Conservation (phyloP, 2,113 vertebrate species). For the Xerus inauris region DNA sequence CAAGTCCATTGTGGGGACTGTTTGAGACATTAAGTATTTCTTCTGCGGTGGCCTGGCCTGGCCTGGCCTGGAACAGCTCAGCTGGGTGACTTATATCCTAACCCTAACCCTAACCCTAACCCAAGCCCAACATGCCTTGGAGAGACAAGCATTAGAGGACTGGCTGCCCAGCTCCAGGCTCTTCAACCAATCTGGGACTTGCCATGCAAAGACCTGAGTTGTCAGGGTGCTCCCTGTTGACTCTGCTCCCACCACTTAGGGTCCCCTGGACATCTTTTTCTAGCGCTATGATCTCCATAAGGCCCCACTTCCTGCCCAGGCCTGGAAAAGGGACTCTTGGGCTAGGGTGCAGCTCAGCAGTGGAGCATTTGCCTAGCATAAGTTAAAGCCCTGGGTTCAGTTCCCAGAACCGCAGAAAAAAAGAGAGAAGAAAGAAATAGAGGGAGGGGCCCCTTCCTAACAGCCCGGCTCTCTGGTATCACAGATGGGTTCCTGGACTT, state of each 20-base stretch:
- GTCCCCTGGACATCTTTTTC: not conserved
- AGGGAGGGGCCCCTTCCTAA: not conserved
- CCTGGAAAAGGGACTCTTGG: not conserved
- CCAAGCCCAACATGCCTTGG: not conserved
- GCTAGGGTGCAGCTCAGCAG: not conserved
- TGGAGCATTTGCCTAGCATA: not conserved
- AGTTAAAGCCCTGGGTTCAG: not conserved
- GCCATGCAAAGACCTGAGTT: not conserved
- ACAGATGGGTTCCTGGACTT: accelerated
- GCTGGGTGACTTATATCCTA: not conserved
- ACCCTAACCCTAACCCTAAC: no score
- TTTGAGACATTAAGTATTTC: not conserved
- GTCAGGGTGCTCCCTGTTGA: not conserved
- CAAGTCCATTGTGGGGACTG: not conserved
- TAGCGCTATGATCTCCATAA: not conserved
- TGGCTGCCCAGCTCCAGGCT: not conserved
- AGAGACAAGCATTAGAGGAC: not conserved
- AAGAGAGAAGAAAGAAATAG: not conserved
- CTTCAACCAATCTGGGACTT: not conserved
- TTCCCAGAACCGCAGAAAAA: not conserved
- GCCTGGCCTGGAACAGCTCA: not conserved
- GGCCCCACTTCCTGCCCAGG: no score
- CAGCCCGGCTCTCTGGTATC: not conserved
- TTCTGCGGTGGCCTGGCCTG: not conserved
- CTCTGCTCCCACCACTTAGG: not conserved